Evolutionary conservation across 2,113 vertebrate genomes (phyloP).

Genomic region (Coryphaenoides rupestris): DNA sequence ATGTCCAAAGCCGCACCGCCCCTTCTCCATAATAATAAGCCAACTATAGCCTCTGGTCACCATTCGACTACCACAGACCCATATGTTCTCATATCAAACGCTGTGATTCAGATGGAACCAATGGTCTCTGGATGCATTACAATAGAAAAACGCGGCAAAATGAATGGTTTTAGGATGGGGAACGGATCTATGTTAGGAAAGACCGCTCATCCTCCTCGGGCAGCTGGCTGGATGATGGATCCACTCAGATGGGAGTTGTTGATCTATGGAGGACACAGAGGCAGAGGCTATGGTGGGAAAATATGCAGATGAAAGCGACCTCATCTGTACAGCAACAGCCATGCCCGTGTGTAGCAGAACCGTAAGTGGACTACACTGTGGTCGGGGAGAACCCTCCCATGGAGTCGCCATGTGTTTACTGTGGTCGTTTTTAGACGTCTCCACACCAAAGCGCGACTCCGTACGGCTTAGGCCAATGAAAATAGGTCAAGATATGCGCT

Average conservation of each 20-base stretch:
- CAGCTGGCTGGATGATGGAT: background rate
- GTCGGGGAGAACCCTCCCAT: conserved; percentile 51
- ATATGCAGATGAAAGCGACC: conserved; percentile 53
- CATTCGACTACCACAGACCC: too few relatives aligned
- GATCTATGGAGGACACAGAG: background rate
- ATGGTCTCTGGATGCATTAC: background rate
- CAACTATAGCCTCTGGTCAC: too few relatives aligned
- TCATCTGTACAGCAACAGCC: conserved; percentile 51
- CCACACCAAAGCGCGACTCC: conserved; percentile 39
- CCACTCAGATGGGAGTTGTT: background rate
- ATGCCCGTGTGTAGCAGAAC: conserved; percentile 22
- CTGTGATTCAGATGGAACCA: background rate
- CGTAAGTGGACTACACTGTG: conserved; percentile 40
- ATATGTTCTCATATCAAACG: too few relatives aligned
- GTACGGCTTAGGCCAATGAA: too few relatives aligned
- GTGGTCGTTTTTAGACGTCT: conserved; percentile 11
- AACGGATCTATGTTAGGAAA: too few relatives aligned
- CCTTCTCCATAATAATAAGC: too few relatives aligned
- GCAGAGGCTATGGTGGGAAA: conserved; percentile 42
- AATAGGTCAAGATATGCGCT: too few relatives aligned
- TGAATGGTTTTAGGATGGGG: background rate
- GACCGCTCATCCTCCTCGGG: too few relatives aligned
- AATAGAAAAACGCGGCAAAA: background rate
- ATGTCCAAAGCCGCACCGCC: too few relatives aligned
- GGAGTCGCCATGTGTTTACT: conserved; percentile 19